Evolutionary conservation across 2,888 invertebrate species (phyloP), one percentile per base, ranked within the genome.

Genomic region (Apamea sordens): DNA sequence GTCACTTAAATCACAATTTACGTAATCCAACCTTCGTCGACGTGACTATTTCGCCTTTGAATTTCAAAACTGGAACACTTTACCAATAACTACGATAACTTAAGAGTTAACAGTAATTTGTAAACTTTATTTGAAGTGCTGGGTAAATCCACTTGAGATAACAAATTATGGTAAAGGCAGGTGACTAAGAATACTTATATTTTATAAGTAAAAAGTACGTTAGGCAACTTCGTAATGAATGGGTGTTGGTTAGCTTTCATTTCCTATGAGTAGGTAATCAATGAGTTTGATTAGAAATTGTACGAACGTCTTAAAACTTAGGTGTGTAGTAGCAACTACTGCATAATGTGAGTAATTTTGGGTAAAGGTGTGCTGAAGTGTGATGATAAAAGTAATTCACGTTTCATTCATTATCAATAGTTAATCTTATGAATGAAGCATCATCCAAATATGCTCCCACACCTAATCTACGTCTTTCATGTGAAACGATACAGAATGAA

Each of bases 81-180:
- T 32, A 44, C n/a, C 32, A 69, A 36, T 78, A 44, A 70, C 32
- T 69, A 21, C n/a, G 28, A 68, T 59, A 71, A 65, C 67, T 73
- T 70, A 18, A 75, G n/a, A 64, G 24, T 64, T 73, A 74, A 68
- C 70, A 59, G 50, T 84, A 59, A 61, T 59, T 77, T 64, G 56
- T 68, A 47, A 68, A 77, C 10, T 68, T 73, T 56, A 73, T 65
- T 75, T 76, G 15, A 76, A 79, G 84, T 76, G 64, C 28, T 50
- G 36, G 36, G 64, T 15, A 74, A 83, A 75, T 65, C 59, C 80
- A 84, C 73, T 76, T 80, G 10, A 84, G 76, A 85, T 87, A 87
- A 76, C 61, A 71, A 47, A 21, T 21, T 74, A 74, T 84, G 61
- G 64, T 73, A 28, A 65, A 65, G 67, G n/a, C 32, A 74, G 10